Evolutionary conservation across 1,140 invertebrate genomes (phyloP).

Genomic region (Sycophila sp.): DNA sequence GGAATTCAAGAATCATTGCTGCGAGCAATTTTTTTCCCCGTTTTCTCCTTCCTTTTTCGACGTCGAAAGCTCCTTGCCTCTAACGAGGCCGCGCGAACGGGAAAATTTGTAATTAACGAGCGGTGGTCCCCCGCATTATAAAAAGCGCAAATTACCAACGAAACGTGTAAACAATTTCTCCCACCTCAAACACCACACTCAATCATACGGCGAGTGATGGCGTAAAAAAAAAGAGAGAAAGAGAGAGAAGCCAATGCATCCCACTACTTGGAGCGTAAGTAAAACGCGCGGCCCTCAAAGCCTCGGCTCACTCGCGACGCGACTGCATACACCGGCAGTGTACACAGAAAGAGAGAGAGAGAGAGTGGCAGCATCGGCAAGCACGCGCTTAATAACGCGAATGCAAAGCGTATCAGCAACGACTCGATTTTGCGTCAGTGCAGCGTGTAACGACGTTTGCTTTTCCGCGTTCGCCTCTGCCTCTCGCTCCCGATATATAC

Average conservation of each 20-base stretch:
- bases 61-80: too few species aligned
- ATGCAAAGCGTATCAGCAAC: background rate
- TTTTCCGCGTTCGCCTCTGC: background rate
- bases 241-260: too few species aligned
- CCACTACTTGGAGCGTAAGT: too few species aligned
- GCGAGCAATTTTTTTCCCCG: too few species aligned
- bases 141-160: slow-evolving; percentile 15
- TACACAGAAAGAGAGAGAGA: too few species aligned
- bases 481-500: background rate
- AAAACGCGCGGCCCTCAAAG: too few species aligned
- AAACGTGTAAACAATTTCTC: slow-evolving; percentile 23
- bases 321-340: background rate
- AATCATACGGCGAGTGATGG: slow-evolving; percentile 4
- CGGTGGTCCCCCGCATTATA: too few species aligned
- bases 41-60: too few species aligned
- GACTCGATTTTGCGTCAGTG: slow-evolving; percentile 36
- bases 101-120: too few species aligned
- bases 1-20: too few species aligned
- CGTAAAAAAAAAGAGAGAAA: too few species aligned
- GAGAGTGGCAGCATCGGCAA: background rate
- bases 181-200: background rate
- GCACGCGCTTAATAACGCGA: slow-evolving; percentile 20
- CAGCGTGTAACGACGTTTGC: slow-evolving; percentile 35
- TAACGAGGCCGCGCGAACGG: too few species aligned
- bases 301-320: background rate